phyloP scores from a whole-genome alignment of 2,113 vertebrate genomes.

The Synchiropus splendidus region DNA sequence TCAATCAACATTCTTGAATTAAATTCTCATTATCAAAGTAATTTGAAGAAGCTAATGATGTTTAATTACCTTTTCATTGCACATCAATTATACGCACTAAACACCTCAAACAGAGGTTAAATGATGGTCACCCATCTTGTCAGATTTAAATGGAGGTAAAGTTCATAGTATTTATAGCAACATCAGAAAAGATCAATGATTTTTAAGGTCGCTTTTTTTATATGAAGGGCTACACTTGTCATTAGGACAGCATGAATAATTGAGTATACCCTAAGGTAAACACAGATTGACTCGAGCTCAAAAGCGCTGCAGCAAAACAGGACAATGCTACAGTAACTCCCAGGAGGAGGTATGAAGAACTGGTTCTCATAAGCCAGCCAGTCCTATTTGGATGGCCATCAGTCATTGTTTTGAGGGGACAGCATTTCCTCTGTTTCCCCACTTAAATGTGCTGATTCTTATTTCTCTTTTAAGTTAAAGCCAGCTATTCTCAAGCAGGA shows the following conservation, averaged over 20 bases:
- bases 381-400: slow-evolving; percentile 29
- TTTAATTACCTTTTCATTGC: too few relatives aligned
- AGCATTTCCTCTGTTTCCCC: slow-evolving; percentile 5
- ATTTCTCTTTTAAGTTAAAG: slow-evolving; percentile 4
- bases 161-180: slow-evolving; percentile 50
- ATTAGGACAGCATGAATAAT: slow-evolving; percentile 66
- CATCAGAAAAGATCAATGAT: slow-evolving; percentile 59
- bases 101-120: slow-evolving; percentile 20
- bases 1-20: too few relatives aligned
- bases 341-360: slow-evolving; percentile 14
- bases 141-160: slow-evolving; percentile 48
- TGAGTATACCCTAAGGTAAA: slow-evolving; percentile 51
- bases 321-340: slow-evolving; percentile 35
- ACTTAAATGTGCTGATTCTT: slow-evolving; percentile 3
- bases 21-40: too few relatives aligned
- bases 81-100: too few relatives aligned
- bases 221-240: slow-evolving; percentile 57
- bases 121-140: slow-evolving; percentile 3
- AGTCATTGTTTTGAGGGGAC: slow-evolving; percentile 13
- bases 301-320: slow-evolving; percentile 38
- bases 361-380: slow-evolving; percentile 27
- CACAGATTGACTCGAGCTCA: slow-evolving; percentile 35
- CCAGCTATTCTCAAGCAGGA: slow-evolving; percentile 9
- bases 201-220: slow-evolving; percentile 60
- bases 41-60: too few relatives aligned